Conservation (phyloP, 2,888 invertebrate species). For the Troides helena region DNA sequence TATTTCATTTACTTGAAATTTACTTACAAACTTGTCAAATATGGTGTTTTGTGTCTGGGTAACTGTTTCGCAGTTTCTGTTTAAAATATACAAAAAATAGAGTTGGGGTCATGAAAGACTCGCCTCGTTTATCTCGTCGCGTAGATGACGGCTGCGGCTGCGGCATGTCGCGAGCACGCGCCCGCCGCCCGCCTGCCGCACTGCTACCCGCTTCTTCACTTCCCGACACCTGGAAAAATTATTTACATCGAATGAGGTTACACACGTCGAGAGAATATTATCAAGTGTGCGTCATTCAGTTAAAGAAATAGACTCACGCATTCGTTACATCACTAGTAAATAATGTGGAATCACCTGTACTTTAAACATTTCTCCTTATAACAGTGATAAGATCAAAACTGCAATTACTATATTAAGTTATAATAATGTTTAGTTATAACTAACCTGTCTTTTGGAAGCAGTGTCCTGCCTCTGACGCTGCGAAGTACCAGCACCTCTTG, state of each 20-base stretch:
- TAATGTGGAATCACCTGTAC: too few relatives aligned
- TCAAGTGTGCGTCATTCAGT: too few relatives aligned
- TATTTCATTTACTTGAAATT: too few relatives aligned
- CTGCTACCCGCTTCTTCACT: slow-evolving; percentile 71
- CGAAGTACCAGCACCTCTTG: slow-evolving; percentile 78
- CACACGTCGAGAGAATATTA: too few relatives aligned
- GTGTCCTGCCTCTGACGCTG: slow-evolving; percentile 80
- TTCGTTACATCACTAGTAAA: too few relatives aligned
- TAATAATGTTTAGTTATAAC: not conserved
- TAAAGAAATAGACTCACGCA: too few relatives aligned
- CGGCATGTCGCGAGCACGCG: slow-evolving; percentile 83
- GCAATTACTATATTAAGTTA: not conserved
- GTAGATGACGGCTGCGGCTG: slow-evolving; percentile 77
- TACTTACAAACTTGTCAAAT: too few relatives aligned
- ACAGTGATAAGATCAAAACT: not conserved
- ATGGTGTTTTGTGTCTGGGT: too few relatives aligned
- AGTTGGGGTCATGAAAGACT: too few relatives aligned
- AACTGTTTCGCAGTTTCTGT: too few relatives aligned
- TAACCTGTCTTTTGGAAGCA: slow-evolving; percentile 73
- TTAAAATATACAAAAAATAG: too few relatives aligned
- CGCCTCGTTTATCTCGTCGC: slow-evolving; percentile 74
- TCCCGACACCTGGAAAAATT: slow-evolving; percentile 40
- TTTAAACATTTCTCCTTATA: not conserved
- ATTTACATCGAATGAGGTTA: too few relatives aligned
- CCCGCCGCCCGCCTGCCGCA: slow-evolving; percentile 78